Percentiles rank a stretch among this genome's conserved stretches.
These are phyloP conservation scores for Sclerodermus sp. DNA, from an alignment of 2,888 invertebrate species.

Conservation along the genomic window DNA sequence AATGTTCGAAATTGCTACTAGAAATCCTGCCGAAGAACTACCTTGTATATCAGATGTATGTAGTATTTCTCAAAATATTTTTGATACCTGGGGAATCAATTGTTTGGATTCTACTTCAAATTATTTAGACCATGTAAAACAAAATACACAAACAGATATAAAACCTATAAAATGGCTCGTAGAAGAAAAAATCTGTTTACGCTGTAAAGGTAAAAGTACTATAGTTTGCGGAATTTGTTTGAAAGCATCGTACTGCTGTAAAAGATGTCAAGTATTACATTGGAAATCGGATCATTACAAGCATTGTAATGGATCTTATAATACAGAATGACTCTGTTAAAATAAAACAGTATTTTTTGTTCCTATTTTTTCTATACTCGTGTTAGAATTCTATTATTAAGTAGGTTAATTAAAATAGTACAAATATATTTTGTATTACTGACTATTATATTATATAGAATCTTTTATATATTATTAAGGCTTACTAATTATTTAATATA, in stretches of 20 bases:
- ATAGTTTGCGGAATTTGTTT: slow-evolving; percentile 30
- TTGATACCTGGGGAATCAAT: neutral
- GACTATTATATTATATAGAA: no score
- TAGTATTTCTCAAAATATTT: neutral
- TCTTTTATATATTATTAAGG: no score
- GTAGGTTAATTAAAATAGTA: no score
- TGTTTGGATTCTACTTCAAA: neutral
- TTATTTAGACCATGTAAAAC: no score
- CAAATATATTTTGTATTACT: no score
- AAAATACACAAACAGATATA: neutral
- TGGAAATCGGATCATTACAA: slow-evolving; percentile 30
- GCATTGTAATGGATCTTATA: slow-evolving; percentile 19
- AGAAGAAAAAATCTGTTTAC: slow-evolving; percentile 18
- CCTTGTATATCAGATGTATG: neutral
- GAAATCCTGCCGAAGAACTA: no score
- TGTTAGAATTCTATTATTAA: no score
- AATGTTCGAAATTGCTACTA: no score
- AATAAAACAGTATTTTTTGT: slow-evolving; percentile 16
- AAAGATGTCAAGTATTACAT: slow-evolving; percentile 25
- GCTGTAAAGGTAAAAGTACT: slow-evolving; percentile 23
- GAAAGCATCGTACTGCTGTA: slow-evolving; percentile 33
- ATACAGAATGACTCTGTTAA: neutral
- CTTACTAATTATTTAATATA: no score
- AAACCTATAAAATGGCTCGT: neutral
- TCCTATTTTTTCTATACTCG: slow-evolving; percentile 4